phyloP scores from a whole-genome alignment of 2,113 vertebrate species.

The Strix aluco region DNA sequence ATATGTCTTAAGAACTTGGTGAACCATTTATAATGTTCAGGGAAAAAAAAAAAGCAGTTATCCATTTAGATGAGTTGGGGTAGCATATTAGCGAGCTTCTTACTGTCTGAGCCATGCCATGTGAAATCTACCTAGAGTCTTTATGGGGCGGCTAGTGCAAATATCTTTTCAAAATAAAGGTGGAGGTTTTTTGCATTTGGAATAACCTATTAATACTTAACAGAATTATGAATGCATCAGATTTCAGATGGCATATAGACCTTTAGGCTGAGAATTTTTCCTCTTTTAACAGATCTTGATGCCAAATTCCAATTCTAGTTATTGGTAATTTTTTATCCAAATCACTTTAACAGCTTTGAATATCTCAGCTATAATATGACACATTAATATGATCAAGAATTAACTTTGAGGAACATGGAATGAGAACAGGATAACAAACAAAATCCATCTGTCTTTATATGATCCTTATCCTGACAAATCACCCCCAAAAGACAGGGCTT shows the following conservation, averaged over 20 bases:
- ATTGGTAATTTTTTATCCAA: constrained; percentile 11
- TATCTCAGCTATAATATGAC: not conserved
- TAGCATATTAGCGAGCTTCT: not conserved
- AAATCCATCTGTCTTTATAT: not conserved
- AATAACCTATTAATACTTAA: not conserved
- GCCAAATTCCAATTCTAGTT: constrained; percentile 19
- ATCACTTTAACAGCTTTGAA: constrained; percentile 38
- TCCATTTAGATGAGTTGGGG: not conserved
- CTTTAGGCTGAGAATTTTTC: not conserved
- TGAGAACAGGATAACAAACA: not conserved
- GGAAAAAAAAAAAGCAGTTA: not conserved
- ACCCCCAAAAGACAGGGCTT: not conserved
- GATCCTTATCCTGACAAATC: not conserved
- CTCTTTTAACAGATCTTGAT: not conserved
- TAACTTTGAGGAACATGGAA: not conserved
- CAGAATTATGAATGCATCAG: not conserved
- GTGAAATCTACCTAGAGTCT: not conserved
- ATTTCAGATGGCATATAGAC: not conserved
- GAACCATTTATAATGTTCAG: not conserved
- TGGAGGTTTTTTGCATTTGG: not conserved
- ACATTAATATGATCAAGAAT: not conserved
- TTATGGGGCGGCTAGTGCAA: not conserved
- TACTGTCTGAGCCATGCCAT: not conserved
- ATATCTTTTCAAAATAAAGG: not conserved
- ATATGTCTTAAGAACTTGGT: not conserved